phyloP scores from a whole-genome alignment of 2,797 vertebrate species.

The Hippocampus kuda region DNA sequence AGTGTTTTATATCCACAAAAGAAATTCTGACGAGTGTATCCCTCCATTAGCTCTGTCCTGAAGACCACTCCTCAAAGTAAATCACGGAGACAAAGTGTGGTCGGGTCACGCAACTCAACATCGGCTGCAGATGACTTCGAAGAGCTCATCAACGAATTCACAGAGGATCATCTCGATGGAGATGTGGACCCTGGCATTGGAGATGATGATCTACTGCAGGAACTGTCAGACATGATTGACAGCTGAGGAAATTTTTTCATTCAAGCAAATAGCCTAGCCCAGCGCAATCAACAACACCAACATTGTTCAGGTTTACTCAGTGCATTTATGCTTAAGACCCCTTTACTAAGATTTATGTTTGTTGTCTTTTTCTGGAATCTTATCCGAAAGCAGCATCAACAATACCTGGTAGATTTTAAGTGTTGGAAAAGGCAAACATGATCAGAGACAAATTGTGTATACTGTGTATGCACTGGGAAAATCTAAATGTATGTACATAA shows the following conservation, averaged over 20 bases:
- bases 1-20: neutral
- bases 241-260: slow-evolving; percentile 39
- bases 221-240: slow-evolving; percentile 62
- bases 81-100: slow-evolving; percentile 63
- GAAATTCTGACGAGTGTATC: neutral
- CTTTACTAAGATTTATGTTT: neutral
- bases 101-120: slow-evolving; percentile 40
- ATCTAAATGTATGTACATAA: slow-evolving; percentile 19
- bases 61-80: slow-evolving; percentile 56
- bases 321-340: neutral
- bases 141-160: slow-evolving; percentile 87
- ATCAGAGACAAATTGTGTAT: slow-evolving; percentile 47
- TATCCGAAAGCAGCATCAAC: neutral
- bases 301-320: neutral
- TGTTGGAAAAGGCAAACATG: slow-evolving; percentile 13
- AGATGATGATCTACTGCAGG: slow-evolving; percentile 65
- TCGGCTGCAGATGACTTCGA: slow-evolving; percentile 83
- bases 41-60: slow-evolving; percentile 31
- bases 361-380: neutral
- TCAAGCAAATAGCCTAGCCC: neutral
- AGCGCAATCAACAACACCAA: neutral
- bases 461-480: slow-evolving; percentile 61
- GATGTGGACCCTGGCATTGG: slow-evolving; percentile 82
- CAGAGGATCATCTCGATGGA: slow-evolving; percentile 79
- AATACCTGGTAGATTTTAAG: slow-evolving; percentile 9